Percentiles rank a stretch among this genome's conserved stretches.
These are phyloP conservation scores for Pitta sordida DNA, from an alignment of 2,113 vertebrate species.

Conservation along the genomic window DNA sequence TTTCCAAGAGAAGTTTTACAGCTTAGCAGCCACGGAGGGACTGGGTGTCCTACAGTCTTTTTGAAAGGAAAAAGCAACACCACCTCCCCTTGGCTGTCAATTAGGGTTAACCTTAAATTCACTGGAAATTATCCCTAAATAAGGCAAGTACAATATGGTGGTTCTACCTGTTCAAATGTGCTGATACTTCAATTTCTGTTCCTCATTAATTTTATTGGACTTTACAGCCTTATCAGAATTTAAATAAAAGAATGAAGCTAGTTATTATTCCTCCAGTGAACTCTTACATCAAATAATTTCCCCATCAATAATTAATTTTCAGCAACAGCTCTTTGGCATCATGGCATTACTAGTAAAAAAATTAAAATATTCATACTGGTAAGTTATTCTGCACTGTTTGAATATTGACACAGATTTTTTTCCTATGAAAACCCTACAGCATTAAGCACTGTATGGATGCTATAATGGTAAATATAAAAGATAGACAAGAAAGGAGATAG, in stretches of 20 bases:
- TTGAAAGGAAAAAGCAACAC: neutral
- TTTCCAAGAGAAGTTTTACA: neutral
- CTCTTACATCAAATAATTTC: slow-evolving; percentile 32
- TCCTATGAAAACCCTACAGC: neutral
- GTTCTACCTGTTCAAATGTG: neutral
- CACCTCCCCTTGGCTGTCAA: neutral
- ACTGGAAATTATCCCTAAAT: neutral
- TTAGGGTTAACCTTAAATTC: neutral
- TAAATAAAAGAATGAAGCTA: slow-evolving; percentile 39
- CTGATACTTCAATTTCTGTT: neutral
- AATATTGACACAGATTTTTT: neutral
- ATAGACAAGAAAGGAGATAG: neutral
- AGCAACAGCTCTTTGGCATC: slow-evolving; percentile 32
- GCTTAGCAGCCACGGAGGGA: neutral
- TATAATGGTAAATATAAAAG: neutral
- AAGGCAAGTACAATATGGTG: neutral
- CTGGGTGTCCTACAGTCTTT: neutral
- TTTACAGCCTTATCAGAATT: neutral
- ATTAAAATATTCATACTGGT: neutral
- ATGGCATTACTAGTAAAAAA: slow-evolving; percentile 6
- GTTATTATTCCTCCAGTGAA: neutral
- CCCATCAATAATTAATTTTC: slow-evolving; percentile 46
- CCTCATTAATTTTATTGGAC: neutral
- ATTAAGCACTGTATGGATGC: neutral
- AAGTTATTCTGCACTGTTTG: neutral